phyloP scores from a whole-genome alignment of 1,140 invertebrate species.

The Kradibia gibbosae region DNA sequence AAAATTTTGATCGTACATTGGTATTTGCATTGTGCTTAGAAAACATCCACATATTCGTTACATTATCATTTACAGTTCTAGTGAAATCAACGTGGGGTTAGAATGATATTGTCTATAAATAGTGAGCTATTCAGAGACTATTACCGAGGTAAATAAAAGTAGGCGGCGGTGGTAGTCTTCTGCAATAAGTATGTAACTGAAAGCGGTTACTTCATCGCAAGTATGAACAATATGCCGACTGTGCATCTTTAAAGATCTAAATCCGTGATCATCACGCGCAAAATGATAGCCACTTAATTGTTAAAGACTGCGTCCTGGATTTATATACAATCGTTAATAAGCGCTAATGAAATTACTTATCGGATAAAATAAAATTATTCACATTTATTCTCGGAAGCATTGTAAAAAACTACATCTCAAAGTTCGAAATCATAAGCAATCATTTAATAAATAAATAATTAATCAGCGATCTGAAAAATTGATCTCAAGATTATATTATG shows the following conservation, averaged over 20 bases:
- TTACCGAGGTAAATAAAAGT: conserved; percentile 25
- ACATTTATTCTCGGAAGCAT: too few relatives aligned
- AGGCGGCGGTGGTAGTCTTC: conserved; percentile 5
- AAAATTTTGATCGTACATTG: background rate
- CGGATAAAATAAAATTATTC: too few relatives aligned
- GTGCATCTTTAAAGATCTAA: background rate
- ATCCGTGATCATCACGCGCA: background rate
- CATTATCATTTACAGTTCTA: background rate
- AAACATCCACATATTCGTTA: background rate
- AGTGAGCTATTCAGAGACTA: too few relatives aligned
- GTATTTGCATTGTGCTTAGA: background rate
- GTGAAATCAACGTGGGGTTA: background rate
- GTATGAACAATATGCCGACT: background rate
- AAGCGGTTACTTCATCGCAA: background rate
- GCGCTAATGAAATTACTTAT: too few relatives aligned
- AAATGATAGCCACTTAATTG: background rate
- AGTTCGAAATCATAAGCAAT: too few relatives aligned
- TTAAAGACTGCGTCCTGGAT: background rate
- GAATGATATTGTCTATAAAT: background rate
- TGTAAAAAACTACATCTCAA: too few relatives aligned
- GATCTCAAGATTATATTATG: too few relatives aligned
- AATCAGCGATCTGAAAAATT: too few relatives aligned
- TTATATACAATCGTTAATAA: background rate
- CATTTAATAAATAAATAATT: too few relatives aligned
- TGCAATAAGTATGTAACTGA: background rate